phyloP scores from a whole-genome alignment of 2,888 invertebrate species.

The Sisyra terminalis region DNA sequence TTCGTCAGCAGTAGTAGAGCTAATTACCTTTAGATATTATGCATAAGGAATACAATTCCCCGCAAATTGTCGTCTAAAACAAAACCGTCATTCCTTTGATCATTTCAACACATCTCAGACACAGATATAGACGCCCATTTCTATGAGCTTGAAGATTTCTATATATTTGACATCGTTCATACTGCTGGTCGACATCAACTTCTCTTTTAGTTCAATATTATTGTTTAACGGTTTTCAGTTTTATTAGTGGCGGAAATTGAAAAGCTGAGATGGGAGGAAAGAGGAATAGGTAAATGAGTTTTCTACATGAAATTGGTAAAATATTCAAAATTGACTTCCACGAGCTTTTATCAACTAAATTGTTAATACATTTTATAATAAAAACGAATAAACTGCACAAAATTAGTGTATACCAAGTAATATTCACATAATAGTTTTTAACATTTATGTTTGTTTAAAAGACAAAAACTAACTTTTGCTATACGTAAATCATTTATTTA shows the following conservation, averaged over 20 bases:
- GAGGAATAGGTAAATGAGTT: too few relatives aligned
- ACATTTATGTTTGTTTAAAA: too few relatives aligned
- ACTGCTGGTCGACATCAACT: not conserved
- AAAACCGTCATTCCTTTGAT: slow-evolving; percentile 6
- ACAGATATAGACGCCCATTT: not conserved
- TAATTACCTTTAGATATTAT: slow-evolving; percentile 8
- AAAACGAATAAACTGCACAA: too few relatives aligned
- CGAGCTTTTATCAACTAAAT: too few relatives aligned
- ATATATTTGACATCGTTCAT: not conserved
- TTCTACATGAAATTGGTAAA: too few relatives aligned
- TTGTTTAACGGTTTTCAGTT: slow-evolving; percentile 1
- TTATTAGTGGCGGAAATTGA: slow-evolving; percentile 2
- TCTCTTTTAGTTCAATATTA: not conserved
- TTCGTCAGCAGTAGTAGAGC: slow-evolving; percentile 1
- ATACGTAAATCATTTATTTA: too few relatives aligned
- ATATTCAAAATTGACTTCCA: too few relatives aligned
- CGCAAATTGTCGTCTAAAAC: slow-evolving; percentile 7
- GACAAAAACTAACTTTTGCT: too few relatives aligned
- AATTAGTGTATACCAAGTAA: too few relatives aligned
- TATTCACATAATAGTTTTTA: too few relatives aligned
- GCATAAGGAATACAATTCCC: slow-evolving; percentile 7
- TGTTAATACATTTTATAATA: too few relatives aligned
- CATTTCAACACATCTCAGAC: slow-evolving; percentile 5
- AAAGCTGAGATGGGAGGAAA: not conserved
- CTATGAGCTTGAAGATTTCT: not conserved